Conservation (phyloP, 2,797 vertebrate genomes). For the Mus caroli region DNA sequence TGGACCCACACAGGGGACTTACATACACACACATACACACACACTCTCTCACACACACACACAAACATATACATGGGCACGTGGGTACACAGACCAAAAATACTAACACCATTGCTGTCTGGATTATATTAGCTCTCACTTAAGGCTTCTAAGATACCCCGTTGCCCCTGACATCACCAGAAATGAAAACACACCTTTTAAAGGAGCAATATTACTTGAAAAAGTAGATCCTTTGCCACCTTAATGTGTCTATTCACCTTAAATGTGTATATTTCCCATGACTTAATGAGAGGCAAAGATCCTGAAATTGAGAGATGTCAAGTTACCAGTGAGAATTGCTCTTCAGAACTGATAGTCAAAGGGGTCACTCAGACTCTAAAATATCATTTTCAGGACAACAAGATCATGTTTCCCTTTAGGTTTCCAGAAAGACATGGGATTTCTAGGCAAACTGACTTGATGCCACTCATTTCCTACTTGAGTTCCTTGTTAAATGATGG, state of each 20-base stretch:
- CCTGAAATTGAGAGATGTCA: constrained; percentile 59
- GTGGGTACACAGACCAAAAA: constrained; percentile 71
- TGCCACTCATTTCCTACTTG: constrained; percentile 53
- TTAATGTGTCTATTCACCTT: constrained; percentile 55
- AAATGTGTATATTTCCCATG: constrained; percentile 80
- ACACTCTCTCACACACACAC: background rate
- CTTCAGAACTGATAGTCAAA: constrained; percentile 56
- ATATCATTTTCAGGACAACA: constrained; percentile 19
- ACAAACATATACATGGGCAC: constrained; percentile 78
- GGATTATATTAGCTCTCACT: constrained; percentile 82
- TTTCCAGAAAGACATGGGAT: constrained; percentile 3
- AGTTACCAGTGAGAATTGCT: constrained; percentile 73
- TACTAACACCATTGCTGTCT: constrained; percentile 60
- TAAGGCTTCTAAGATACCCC: constrained; percentile 89
- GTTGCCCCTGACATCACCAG: constrained; percentile 82
- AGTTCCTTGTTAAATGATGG: background rate
- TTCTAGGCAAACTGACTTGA: constrained; percentile 11
- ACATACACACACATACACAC: constrained; percentile 55
- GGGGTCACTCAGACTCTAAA: constrained; percentile 60
- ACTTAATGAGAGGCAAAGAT: constrained; percentile 81
- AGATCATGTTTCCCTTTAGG: constrained; percentile 58
- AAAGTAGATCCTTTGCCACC: constrained; percentile 78
- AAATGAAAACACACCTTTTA: constrained; percentile 76
- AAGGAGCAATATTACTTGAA: constrained; percentile 80
- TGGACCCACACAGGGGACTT: constrained; percentile 65